Percentiles rank a stretch among this genome's conserved stretches.
phyloP scores from a whole-genome alignment of 23 tunicate species.

The Styela plicata region DNA sequence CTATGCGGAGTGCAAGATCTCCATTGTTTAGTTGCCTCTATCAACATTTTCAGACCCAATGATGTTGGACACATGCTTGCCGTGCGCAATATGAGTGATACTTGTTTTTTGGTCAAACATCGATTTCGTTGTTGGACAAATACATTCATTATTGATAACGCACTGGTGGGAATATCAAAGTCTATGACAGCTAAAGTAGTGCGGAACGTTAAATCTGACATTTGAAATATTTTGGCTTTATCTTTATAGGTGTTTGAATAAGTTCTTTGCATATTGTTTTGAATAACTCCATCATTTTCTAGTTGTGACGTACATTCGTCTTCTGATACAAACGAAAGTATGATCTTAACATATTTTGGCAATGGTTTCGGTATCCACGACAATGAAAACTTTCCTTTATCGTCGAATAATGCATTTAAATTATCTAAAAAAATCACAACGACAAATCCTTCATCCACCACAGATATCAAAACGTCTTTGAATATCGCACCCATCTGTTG shows the following conservation, averaged over 20 bases:
- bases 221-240: background rate
- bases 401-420: constrained; percentile 33
- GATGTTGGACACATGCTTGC: constrained; percentile 33
- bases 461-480: background rate
- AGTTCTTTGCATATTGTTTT: background rate
- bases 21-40: constrained; percentile 40
- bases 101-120: constrained; percentile 27
- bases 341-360: constrained; percentile 51
- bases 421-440: constrained; percentile 56
- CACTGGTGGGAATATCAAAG: background rate
- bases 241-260: background rate
- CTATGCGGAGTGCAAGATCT: constrained; percentile 18
- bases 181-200: background rate
- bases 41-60: constrained; percentile 36
- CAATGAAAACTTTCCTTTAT: constrained; percentile 24
- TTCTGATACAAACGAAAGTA: constrained; percentile 33
- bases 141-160: background rate
- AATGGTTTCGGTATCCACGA: constrained; percentile 64
- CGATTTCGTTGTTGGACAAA: constrained; percentile 8
- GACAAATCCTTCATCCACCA: background rate
- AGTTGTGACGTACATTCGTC: background rate
- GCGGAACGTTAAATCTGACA: background rate
- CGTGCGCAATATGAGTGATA: background rate
- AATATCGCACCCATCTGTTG: background rate
- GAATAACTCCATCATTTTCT: background rate